Evolutionary conservation across 2,113 vertebrate genomes (phyloP), one percentile per base, ranked within the genome.

Genomic region (Lepus europaeus): DNA sequence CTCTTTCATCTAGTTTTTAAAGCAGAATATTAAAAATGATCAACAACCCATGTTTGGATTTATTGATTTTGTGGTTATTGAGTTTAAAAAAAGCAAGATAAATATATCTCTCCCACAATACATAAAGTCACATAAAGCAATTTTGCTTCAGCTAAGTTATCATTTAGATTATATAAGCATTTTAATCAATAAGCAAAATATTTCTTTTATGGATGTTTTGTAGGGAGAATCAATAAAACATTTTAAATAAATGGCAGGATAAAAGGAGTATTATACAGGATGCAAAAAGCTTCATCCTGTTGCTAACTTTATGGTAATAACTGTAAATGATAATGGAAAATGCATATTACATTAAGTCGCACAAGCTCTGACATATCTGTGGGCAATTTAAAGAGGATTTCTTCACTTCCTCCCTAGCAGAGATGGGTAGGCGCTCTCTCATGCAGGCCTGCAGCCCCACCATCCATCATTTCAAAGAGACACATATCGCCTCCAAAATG

Each of bases 381-480:
- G 82, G 96, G 97, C 97, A 97, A 97, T 97, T 97, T 97, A 93
- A 97, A 97, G 97, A 98, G 97, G 97, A 97, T 98, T 98, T 97
- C 97, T 96, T 98, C 93, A 89, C 97, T 98, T 90, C 93, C 96
- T 89, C 91, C 98, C 96, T 97, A 74, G 89, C 97, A 98, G 97
- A 98, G 16, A 22, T 87, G 74, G 53, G 80, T 70, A 94, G 96
- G 74, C 92, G 95, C 95, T 97, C 81, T 97, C 98, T 98, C 97
- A 97, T 73, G 74, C 94, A 97, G 96, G 97, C 96, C 97, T 98
- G 97, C 96, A 97, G 97, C 92, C 98, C 98, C 98, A 98, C 99
- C 98, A 99, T 99, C 98, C 98, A 99, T 98, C 98, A 99, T 99
- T 99, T 99, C 98, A 98, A 98, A 99, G 98, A 98, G 98, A 98